Evolutionary conservation across 1,140 invertebrate genomes (phyloP).

Genomic region (Samia ricini): DNA sequence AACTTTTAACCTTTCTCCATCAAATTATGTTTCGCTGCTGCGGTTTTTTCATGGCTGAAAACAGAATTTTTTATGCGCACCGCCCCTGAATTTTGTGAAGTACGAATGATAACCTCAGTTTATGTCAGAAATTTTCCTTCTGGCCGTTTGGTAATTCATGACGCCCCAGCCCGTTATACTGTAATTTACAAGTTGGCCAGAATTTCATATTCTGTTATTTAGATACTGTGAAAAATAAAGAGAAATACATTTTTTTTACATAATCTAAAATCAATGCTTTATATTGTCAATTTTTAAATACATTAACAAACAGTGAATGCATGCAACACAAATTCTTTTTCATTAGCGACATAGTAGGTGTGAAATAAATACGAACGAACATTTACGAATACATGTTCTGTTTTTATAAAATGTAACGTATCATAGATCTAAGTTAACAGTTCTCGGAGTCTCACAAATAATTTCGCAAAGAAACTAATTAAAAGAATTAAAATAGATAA

Average conservation of each 20-base stretch:
- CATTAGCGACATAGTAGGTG: too few species aligned
- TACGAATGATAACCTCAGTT: conserved; percentile 19
- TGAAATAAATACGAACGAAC: too few species aligned
- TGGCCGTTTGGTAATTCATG: conserved; percentile 1
- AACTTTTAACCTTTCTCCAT: conserved; percentile 32
- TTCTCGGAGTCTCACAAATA: too few species aligned
- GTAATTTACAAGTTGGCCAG: not conserved
- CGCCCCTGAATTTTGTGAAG: conserved; percentile 23
- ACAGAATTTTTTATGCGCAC: conserved; percentile 18
- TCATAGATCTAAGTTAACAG: too few species aligned
- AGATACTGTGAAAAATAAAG: not conserved
- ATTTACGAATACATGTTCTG: too few species aligned
- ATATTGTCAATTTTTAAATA: too few species aligned
- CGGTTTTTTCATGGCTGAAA: conserved; percentile 11
- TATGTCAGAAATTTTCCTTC: conserved; percentile 5
- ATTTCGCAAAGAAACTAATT: too few species aligned
- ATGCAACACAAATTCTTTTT: too few species aligned
- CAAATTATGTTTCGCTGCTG: conserved; percentile 24
- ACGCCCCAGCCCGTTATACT: not conserved
- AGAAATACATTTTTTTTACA: not conserved
- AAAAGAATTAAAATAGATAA: too few species aligned
- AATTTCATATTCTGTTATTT: not conserved
- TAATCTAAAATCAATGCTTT: not conserved
- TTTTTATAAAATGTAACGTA: too few species aligned
- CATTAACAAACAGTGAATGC: too few species aligned